Conservation (phyloP, 2,113 vertebrate genomes). For the Enhydra lutris region DNA sequence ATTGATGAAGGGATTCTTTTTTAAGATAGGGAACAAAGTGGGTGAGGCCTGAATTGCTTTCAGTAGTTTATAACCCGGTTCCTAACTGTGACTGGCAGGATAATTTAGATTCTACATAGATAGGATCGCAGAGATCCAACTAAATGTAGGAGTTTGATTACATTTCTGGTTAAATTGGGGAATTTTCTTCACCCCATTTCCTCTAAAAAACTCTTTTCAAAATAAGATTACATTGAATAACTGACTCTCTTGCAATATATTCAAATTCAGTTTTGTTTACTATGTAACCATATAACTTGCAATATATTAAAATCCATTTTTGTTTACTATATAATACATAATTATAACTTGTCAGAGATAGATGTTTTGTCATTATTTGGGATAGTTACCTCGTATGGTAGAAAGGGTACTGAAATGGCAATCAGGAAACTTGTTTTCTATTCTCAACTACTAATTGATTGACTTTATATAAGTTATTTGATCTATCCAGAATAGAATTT, state of each 20-base stretch:
- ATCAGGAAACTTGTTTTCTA: neutral
- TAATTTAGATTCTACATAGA: slow-evolving; percentile 65
- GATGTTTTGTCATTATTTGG: neutral
- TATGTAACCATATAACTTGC: neutral
- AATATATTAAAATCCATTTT: neutral
- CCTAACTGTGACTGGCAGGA: slow-evolving; percentile 45
- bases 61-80: neutral
- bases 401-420: neutral
- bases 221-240: neutral
- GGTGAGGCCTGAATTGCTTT: slow-evolving; percentile 44
- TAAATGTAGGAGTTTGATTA: slow-evolving; percentile 9
- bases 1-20: neutral
- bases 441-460: neutral
- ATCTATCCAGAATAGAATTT: neutral
- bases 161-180: slow-evolving; percentile 16
- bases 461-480: neutral
- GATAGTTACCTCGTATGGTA: neutral
- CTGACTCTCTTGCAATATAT: neutral
- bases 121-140: slow-evolving; percentile 21
- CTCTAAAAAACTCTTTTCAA: neutral
- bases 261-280: neutral
- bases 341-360: neutral
- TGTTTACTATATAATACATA: neutral
- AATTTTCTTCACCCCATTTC: neutral
- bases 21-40: slow-evolving; percentile 7